Evolutionary conservation across 1,140 invertebrate species (phyloP).

Genomic region (Papilio polyxenes): DNA sequence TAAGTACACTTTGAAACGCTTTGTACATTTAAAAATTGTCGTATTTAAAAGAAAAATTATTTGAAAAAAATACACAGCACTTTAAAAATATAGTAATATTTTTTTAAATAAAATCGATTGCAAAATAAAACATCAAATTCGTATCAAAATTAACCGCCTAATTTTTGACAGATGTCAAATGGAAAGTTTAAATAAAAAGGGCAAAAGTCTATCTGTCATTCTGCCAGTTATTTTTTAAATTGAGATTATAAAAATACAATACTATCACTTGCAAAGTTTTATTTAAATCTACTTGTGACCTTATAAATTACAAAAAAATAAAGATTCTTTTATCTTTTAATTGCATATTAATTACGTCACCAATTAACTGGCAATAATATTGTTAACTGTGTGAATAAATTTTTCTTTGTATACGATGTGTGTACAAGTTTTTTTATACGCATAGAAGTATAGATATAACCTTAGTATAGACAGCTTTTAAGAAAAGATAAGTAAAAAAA

Average conservation of each 20-base stretch:
- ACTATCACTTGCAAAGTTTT: neutral
- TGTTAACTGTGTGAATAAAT: neutral
- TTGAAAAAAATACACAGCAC: neutral
- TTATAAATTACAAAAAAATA: too few relatives aligned
- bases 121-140: neutral
- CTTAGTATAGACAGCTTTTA: conserved; percentile 40
- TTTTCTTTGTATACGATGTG: neutral
- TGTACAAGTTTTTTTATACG: neutral
- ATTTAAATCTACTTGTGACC: neutral
- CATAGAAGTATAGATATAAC: neutral
- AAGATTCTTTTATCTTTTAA: neutral
- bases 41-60: neutral
- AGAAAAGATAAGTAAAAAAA: conserved; percentile 41
- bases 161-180: neutral
- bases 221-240: neutral
- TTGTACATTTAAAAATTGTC: too few relatives aligned
- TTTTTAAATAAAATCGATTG: neutral
- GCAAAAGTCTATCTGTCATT: neutral
- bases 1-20: too few relatives aligned
- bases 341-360: neutral
- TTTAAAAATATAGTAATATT: neutral
- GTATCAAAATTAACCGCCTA: neutral
- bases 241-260: neutral
- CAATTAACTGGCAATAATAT: neutral
- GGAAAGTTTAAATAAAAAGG: neutral